These are phyloP conservation scores for Mystacornis crossleyi DNA, from an alignment of 2,113 vertebrate species.

Conservation along the genomic window DNA sequence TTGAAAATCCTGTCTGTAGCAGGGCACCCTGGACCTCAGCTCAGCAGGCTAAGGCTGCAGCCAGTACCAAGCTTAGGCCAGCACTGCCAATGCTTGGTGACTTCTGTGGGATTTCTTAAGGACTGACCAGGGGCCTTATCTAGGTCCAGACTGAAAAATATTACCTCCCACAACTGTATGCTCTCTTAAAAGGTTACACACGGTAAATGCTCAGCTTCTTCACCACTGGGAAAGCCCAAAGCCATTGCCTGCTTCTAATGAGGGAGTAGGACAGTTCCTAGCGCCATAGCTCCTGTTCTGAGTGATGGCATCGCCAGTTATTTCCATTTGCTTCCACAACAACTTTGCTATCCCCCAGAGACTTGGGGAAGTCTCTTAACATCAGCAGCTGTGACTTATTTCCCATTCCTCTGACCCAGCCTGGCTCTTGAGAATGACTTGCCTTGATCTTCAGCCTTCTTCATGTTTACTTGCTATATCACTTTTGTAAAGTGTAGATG, in stretches of 20 bases:
- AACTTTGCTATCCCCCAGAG: not conserved
- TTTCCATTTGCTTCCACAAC: not conserved
- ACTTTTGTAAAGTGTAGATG: not conserved
- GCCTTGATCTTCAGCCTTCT: not conserved
- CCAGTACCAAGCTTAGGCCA: not conserved
- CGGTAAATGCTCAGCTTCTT: not conserved
- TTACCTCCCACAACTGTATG: not conserved
- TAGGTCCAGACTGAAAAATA: not conserved
- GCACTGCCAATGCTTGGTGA: not conserved
- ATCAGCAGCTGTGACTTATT: not conserved
- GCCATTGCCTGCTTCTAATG: not conserved
- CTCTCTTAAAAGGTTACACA: not conserved
- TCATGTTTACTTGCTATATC: not conserved
- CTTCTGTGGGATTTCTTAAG: not conserved
- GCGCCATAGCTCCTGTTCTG: not conserved
- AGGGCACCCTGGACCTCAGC: not conserved
- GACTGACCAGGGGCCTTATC: not conserved
- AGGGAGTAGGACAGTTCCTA: not conserved
- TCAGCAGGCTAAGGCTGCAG: not conserved
- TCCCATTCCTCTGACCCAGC: not conserved
- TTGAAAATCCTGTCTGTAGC: not conserved
- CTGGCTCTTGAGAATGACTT: not conserved
- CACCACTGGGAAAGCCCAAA: not conserved
- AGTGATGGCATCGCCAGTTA: fast-evolving
- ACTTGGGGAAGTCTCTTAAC: not conserved